Conservation (phyloP, 2,797 vertebrate species). For the Danionella dracula region DNA sequence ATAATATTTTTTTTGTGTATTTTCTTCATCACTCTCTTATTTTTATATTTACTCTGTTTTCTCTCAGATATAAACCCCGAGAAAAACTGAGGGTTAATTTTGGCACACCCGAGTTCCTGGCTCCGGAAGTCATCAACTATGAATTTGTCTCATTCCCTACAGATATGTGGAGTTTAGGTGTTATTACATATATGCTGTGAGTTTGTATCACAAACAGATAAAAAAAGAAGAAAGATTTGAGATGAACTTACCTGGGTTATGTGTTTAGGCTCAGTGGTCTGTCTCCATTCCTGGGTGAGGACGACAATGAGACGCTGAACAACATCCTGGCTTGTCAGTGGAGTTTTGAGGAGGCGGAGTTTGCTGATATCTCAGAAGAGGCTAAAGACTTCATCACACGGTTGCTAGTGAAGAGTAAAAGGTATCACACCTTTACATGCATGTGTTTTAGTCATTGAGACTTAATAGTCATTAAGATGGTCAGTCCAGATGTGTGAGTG, state of each 20-base stretch:
- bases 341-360: constrained; percentile 92
- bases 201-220: constrained; percentile 44
- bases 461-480: too few relatives aligned
- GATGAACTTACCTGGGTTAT: background rate
- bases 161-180: constrained; percentile 97
- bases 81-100: constrained; percentile 95
- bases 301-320: constrained; percentile 91
- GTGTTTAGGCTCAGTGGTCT: constrained; percentile 82
- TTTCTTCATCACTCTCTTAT: background rate
- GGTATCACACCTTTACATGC: constrained; percentile 47
- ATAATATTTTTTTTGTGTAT: too few relatives aligned
- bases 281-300: constrained; percentile 93
- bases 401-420: constrained; percentile 93
- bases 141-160: constrained; percentile 97
- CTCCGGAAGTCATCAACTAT: constrained; percentile 97
- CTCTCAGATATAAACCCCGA: constrained; percentile 91
- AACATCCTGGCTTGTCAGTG: constrained; percentile 92
- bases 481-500: too few relatives aligned
- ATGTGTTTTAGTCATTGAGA: too few relatives aligned
- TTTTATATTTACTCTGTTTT: constrained; percentile 29
- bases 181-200: constrained; percentile 97
- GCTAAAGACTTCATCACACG: constrained; percentile 93
- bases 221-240: background rate
- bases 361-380: constrained; percentile 81
- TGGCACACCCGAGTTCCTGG: constrained; percentile 95